phyloP scores from a whole-genome alignment of 2,797 vertebrate genomes.

The Enteromius afrohamiltoni region DNA sequence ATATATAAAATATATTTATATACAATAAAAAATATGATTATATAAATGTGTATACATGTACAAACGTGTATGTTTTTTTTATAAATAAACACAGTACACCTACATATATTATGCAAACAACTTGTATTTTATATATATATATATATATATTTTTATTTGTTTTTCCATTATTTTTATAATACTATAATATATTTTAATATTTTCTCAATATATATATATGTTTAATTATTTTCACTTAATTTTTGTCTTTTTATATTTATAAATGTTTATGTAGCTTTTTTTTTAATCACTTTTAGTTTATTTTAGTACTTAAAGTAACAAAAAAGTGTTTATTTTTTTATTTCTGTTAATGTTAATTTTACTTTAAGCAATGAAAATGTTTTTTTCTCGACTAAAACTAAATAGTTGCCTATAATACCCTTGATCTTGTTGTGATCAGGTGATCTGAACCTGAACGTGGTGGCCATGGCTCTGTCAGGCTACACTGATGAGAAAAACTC shows the following conservation, averaged over 20 bases:
- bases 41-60: no score
- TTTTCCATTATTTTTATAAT: not conserved
- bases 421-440: slow-evolving; percentile 72
- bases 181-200: no score
- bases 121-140: no score
- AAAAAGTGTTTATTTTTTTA: not conserved
- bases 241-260: not conserved
- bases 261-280: not conserved
- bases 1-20: no score
- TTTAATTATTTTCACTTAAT: no score
- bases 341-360: not conserved
- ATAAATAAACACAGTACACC: no score
- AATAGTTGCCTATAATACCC: not conserved
- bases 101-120: no score
- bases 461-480: slow-evolving; percentile 97
- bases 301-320: not conserved
- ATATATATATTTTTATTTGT: not conserved
- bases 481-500: slow-evolving; percentile 97
- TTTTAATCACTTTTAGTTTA: not conserved
- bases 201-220: no score
- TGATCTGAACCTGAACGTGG: slow-evolving; percentile 96
- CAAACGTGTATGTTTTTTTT: no score
- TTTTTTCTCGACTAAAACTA: not conserved
- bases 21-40: no score
- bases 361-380: not conserved